A percentile compares a stretch with the other conserved stretches of the same genome.
Conservation (phyloP, 2,888 invertebrate genomes). For the Pollenia angustigena region DNA sequence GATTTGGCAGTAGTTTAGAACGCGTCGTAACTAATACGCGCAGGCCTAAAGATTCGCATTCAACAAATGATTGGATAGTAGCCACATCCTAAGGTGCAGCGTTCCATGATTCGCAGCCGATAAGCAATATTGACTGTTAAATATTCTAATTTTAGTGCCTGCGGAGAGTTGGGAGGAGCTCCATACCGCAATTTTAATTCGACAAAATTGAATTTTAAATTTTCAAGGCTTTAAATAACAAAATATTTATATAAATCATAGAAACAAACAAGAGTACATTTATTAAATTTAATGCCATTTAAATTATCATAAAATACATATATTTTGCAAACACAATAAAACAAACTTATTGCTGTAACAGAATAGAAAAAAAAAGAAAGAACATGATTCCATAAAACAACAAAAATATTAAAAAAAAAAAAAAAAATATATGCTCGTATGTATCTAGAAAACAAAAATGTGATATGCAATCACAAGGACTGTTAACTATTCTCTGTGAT, state of each 20-base stretch:
- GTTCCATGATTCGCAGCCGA: no score
- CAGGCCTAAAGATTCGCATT: no score
- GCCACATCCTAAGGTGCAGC: no score
- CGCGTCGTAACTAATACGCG: no score
- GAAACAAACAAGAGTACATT: background rate
- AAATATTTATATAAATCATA: background rate
- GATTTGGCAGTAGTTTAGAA: no score
- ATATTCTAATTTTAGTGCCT: no score
- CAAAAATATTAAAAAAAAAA: constrained; percentile 16
- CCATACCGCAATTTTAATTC: no score
- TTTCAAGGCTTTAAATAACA: constrained; percentile 7
- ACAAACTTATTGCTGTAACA: background rate
- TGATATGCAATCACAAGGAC: constrained; percentile 62
- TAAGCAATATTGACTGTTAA: no score
- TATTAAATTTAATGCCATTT: constrained; percentile 45
- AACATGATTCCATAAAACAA: constrained; percentile 3
- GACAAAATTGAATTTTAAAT: no score
- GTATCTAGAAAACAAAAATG: constrained; percentile 36
- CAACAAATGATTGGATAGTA: no score
- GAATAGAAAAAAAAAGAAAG: background rate
- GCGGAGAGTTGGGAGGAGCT: no score
- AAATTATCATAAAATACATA: constrained; percentile 36
- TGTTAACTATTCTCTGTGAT: constrained; percentile 22
- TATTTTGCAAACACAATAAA: constrained; percentile 11
- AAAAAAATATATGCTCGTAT: background rate